Percentiles rank a stretch among this genome's conserved stretches.
Conservation (phyloP, 2,888 invertebrate species). For the Tachystola acroxantha region DNA sequence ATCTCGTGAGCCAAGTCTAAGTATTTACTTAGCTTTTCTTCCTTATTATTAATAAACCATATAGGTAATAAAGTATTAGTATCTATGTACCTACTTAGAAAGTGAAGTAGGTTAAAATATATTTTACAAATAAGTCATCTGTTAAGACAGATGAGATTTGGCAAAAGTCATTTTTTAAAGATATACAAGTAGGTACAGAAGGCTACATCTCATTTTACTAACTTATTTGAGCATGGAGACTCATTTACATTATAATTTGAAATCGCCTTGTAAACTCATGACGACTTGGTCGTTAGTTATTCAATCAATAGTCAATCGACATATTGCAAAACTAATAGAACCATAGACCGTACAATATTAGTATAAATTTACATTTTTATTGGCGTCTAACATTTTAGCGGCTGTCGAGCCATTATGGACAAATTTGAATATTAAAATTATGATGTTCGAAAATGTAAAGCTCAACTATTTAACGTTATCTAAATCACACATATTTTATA, state of each 20-base stretch:
- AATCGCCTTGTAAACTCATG: not conserved
- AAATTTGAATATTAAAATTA: slow-evolving; percentile 11
- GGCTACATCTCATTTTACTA: too few species aligned
- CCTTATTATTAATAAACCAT: too few species aligned
- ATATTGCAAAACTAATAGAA: slow-evolving; percentile 10
- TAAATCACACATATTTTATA: not conserved
- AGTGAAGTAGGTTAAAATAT: too few species aligned
- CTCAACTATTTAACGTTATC: not conserved
- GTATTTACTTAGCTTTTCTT: too few species aligned
- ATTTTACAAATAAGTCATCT: too few species aligned
- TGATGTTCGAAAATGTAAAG: slow-evolving; percentile 7
- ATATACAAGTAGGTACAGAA: too few species aligned
- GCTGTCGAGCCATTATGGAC: slow-evolving; percentile 21
- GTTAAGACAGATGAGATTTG: too few species aligned
- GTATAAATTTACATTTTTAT: slow-evolving; percentile 55
- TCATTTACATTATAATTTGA: not conserved
- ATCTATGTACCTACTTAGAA: too few species aligned
- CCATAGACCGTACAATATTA: slow-evolving; percentile 32
- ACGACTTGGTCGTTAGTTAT: not conserved
- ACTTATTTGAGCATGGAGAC: too few species aligned
- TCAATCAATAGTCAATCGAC: slow-evolving; percentile 8
- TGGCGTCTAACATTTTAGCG: slow-evolving; percentile 36
- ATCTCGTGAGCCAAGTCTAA: too few species aligned
- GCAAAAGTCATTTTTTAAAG: too few species aligned
- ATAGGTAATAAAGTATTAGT: too few species aligned